A percentile compares a stretch with the other conserved stretches of the same genome.
These are phyloP conservation scores for Caenorhabditis sinica DNA, from an alignment of 2,888 invertebrate species.

Conservation along the genomic window DNA sequence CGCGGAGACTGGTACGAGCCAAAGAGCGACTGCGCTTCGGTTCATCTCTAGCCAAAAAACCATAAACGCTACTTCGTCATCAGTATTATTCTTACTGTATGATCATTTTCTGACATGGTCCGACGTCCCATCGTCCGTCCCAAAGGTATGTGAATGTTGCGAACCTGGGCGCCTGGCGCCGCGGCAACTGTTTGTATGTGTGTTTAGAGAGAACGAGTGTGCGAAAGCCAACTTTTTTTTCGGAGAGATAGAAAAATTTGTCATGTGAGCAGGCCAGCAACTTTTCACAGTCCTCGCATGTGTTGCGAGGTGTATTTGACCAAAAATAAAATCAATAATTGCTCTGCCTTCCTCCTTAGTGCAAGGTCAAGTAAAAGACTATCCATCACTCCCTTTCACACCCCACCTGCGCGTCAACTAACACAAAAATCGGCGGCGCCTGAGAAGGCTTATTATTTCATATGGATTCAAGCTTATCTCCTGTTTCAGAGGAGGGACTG, in stretches of 20 bases:
- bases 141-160: slow-evolving; percentile 42
- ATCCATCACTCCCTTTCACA: not conserved
- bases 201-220: slow-evolving; percentile 35
- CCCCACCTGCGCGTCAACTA: slow-evolving; percentile 20
- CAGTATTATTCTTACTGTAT: slow-evolving; percentile 20
- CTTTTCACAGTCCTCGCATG: slow-evolving; percentile 50
- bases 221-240: not conserved
- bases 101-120: slow-evolving; percentile 44
- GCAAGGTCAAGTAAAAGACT: slow-evolving; percentile 23
- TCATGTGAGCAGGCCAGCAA: slow-evolving; percentile 43
- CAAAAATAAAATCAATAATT: slow-evolving; percentile 49
- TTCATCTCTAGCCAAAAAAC: slow-evolving; percentile 40
- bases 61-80: slow-evolving; percentile 12
- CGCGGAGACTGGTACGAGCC: slow-evolving; percentile 70
- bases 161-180: not conserved
- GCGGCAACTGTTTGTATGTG: slow-evolving; percentile 24
- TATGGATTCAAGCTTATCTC: slow-evolving; percentile 25
- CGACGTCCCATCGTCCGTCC: slow-evolving; percentile 40
- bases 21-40: slow-evolving; percentile 61
- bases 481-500: slow-evolving; percentile 63
- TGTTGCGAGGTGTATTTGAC: slow-evolving; percentile 59
- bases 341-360: slow-evolving; percentile 27
- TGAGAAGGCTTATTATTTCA: not conserved
- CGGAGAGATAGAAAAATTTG: slow-evolving; percentile 44
- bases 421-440: slow-evolving; percentile 1